Base-by-base conservation (phyloP, 2,888 invertebrate genomes). In the Rhagophthalmus giganteus region DNA sequence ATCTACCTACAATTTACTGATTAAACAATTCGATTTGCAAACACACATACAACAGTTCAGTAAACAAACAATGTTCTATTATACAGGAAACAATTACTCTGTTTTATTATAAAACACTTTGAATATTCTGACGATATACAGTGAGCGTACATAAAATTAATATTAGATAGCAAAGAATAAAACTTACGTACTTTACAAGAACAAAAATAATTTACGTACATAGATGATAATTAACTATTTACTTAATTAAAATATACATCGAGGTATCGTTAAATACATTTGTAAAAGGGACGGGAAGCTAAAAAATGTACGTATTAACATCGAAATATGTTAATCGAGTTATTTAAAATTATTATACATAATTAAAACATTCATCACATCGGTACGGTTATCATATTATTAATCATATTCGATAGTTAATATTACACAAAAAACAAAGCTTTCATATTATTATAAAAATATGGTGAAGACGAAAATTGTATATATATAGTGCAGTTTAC, bases 401-500 rank as follows among this genome's bases (percentile, higher is more conserved):
- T 32, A 37, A 44, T 28, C 33, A 44, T 46, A 46, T 20, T 26
- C 24, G 15, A 45, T 38, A 16, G 26, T 37, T 38, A 46, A 31
- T 26, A 33, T 39, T 50, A 50, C 50, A 44, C 42, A 50, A 44
- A 50, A 37, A 37, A 31, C 27, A 33, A 49, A 37, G 41, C 42
- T 38, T 37, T 50, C 42, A 37, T 32, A 42, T 38, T 50, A 49
- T 38, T 51, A 51, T 40, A 51, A 51, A 51, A 51, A 51, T 51
- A 51, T 51, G 33, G 51, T 51, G 46, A 51, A 46, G 46, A 51
- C 39, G 34, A 40, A 46, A 51, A 37, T 42, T 51, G 37, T 44
- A 31, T 51, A n/a, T n/a, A 45, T 38, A 46, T 51, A 46, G 51
- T 51, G 51, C 51, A 51, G 39, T 40, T 50, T 46, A 51, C 45